Base-by-base conservation (phyloP, 2,113 vertebrate genomes). In the Diadophis punctatus region DNA sequence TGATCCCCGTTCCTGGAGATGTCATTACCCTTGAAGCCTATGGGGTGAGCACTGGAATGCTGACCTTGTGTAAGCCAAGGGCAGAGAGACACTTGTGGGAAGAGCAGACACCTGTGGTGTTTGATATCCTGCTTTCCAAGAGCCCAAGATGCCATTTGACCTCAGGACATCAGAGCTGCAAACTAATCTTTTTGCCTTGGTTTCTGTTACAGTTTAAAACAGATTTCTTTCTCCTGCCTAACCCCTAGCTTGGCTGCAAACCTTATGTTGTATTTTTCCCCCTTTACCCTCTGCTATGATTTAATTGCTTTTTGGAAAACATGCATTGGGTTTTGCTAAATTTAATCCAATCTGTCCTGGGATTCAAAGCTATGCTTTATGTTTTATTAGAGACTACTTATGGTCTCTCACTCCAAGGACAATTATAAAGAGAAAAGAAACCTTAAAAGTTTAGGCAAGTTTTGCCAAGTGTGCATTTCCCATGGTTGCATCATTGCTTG, bases 101-200 rank as follows among this genome's bases (percentile, higher is more conserved):
- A 53, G 60, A 84, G 43, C n/a, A 86, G 63, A 89, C 90, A 93
- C 93, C 90, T 91, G 86, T 84, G 90, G 93, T 14, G 90, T 58
- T 91, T 91, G 86, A 87, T 93, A 91, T 91, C 90, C 93, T 93
- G 90, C 90, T 93, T 93, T 84, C 80, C 84, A 34, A 87, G 51
- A 88, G 63, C 34, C 63, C 87, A 48, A 88, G 86, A 84, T 91
- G 93, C 93, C 93, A 91, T 93, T 91, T 91, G 90, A 93, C 90
- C 86, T 51, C 30, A 48, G 90, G 92, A 84, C 86, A 88, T 87
- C 30, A 87, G 90, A 93, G 86, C 86, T 8, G 46, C 86, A 88
- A 91, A 88, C 63, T 91, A 91, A 91, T 68, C 43, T 88, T 90
- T 93, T 88, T 39, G 60, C 63, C 52, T 58, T 88, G 86, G 51